Evolutionary conservation across 2,797 vertebrate species (phyloP), one percentile per base, ranked within the genome.

Genomic region (Aplochiton taeniatus): DNA sequence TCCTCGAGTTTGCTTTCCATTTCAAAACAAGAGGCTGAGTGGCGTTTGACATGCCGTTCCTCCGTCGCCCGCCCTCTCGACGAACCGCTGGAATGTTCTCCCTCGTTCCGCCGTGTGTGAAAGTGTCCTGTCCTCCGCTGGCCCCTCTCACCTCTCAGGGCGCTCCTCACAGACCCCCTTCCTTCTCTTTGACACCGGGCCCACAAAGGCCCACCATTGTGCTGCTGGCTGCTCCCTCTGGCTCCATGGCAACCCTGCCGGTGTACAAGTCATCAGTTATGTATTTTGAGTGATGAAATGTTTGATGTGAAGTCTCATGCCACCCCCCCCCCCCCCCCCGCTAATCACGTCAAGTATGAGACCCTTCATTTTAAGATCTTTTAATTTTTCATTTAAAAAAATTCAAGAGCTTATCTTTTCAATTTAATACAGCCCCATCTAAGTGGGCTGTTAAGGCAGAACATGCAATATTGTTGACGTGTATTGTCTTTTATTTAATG

Each of bases 191-290:
- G 63, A 81, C 67, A 68, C 65, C 63, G 78, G 74, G 31, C 31
- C 2, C 81, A 83, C 75, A 83, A 82, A 85, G 79, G 56, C 49
- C 71, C 64, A 0, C 19, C 74, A 81, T 86, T 90, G 85, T 87
- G 74, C 42, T 70, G 53, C 8, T 6, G 31, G 31, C 57, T 16
- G 63, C 55, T 57, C n/a, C 63, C 77, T 65, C 57, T 76, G 58
- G 72, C 68, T 66, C 66, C 72, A 83, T 60, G 77, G 76, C 75
- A 62, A 65, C 80, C 73, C 57, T n/a, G 65, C 69, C 75, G 77
- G 57, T 73, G 45, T 66, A 62, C 66, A 72, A 68, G 46, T 44
- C 57, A n/a, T 58, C 51, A 43, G 50, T 71, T 74, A 72, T 74
- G 47, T 54, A 61, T 45, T 77, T 55, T 67, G 59, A 78, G 63